Percentiles rank a stretch among this genome's conserved stretches.
Evolutionary conservation across 1,140 invertebrate genomes (phyloP).

Genomic region (Leptopilina clavipes): DNA sequence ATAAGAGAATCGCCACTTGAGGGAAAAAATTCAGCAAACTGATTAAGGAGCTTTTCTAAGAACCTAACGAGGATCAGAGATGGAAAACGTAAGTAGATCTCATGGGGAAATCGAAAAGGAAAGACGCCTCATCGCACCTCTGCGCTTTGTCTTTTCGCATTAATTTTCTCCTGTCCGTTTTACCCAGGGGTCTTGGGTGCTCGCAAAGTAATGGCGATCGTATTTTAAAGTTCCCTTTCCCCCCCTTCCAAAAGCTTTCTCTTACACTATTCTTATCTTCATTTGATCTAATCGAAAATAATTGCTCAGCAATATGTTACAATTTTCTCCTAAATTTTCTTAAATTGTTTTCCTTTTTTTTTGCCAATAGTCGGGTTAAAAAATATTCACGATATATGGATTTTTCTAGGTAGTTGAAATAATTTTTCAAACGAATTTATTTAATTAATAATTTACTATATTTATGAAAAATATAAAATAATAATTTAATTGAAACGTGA

Average conservation of each 20-base stretch:
- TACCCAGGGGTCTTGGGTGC: constrained; percentile 6
- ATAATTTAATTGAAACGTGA: too few relatives aligned
- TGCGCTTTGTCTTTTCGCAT: constrained; percentile 32
- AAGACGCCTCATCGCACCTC: constrained; percentile 39
- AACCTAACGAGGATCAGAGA: constrained; percentile 39
- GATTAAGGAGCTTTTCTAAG: constrained; percentile 59
- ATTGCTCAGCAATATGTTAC: constrained; percentile 10
- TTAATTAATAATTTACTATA: too few relatives aligned
- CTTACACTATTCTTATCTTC: constrained; percentile 7
- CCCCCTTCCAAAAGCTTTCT: neutral
- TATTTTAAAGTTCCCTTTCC: constrained; percentile 1
- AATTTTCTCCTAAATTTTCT: neutral
- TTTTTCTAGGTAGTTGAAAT: too few relatives aligned
- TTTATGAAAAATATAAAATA: too few relatives aligned
- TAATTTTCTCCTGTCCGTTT: constrained; percentile 38
- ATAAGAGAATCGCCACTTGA: constrained; percentile 64
- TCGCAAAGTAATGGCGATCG: constrained; percentile 11
- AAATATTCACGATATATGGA: too few relatives aligned
- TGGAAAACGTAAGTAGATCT: constrained; percentile 7
- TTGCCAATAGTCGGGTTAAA: too few relatives aligned
- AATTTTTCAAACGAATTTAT: too few relatives aligned
- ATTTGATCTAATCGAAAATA: constrained; percentile 4
- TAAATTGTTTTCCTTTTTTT: neutral
- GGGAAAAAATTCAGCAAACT: constrained; percentile 60
- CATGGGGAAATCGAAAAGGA: constrained; percentile 43